phyloP scores from a whole-genome alignment of 1,140 invertebrate genomes.

The Plutomurus gul region DNA sequence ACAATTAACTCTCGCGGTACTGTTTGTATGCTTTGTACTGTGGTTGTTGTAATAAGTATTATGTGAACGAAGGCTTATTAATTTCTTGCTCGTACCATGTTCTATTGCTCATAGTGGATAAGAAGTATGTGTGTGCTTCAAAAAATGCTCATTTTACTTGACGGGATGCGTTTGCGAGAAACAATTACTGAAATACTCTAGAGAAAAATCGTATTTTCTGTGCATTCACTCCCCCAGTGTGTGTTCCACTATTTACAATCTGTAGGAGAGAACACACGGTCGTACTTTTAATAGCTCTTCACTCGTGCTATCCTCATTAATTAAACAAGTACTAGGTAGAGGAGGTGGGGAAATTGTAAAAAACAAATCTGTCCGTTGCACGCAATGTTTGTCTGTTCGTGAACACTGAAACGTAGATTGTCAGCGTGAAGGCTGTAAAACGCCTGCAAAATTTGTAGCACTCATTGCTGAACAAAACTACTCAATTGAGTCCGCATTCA shows the following conservation, averaged over 20 bases:
- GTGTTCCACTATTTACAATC: background rate
- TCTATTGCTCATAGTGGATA: too few relatives aligned
- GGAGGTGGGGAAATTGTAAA: conserved; percentile 8
- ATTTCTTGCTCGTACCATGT: too few relatives aligned
- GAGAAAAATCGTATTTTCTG: background rate
- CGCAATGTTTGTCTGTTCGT: background rate
- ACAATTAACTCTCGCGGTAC: background rate
- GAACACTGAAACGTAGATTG: too few relatives aligned
- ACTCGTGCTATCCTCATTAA: conserved; percentile 12
- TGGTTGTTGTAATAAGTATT: too few relatives aligned
- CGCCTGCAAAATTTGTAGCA: too few relatives aligned
- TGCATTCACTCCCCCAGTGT: background rate
- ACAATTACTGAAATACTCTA: background rate
- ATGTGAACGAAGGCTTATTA: too few relatives aligned
- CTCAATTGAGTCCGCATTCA: too few relatives aligned
- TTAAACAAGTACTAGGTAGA: conserved; percentile 3
- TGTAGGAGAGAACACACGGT: background rate
- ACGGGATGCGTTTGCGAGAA: background rate
- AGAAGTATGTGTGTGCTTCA: too few relatives aligned
- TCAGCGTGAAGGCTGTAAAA: too few relatives aligned
- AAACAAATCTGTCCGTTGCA: conserved; percentile 6
- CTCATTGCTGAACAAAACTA: too few relatives aligned
- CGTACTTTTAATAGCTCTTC: conserved; percentile 16
- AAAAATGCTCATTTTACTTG: background rate
- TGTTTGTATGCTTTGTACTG: too few relatives aligned